Percentiles rank a stretch among this genome's conserved stretches.
These are phyloP conservation scores for Hirtodrosophila trivittata DNA, from an alignment of 2,888 invertebrate species.

Conservation along the genomic window DNA sequence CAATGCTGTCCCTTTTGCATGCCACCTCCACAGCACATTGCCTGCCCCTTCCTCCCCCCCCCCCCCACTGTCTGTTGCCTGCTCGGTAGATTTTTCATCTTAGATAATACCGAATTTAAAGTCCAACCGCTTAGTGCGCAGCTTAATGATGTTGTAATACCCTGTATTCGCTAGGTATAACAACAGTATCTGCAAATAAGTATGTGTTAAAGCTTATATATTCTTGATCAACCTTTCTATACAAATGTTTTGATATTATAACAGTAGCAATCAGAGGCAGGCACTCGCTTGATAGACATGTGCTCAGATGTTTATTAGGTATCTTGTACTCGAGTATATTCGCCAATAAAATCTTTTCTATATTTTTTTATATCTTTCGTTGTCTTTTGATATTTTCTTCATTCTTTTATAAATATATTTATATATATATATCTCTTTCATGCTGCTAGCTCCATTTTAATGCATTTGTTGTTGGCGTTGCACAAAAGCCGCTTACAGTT, in stretches of 20 bases:
- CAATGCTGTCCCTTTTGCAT: conserved; percentile 26
- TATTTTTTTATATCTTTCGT: conserved; percentile 5
- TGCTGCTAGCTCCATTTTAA: conserved; percentile 4
- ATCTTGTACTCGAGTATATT: no score
- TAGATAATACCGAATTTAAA: conserved; percentile 55
- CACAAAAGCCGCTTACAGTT: conserved; percentile 68
- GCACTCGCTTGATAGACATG: no score
- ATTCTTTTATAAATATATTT: conserved; percentile 7
- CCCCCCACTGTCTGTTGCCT: not conserved
- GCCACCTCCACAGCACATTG: not conserved
- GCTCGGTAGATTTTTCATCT: conserved; percentile 62
- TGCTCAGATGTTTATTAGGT: no score
- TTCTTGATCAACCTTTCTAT: no score
- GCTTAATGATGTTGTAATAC: conserved; percentile 11
- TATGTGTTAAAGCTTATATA: no score
- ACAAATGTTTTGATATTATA: no score
- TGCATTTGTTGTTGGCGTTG: conserved; percentile 40
- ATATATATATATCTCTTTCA: not conserved
- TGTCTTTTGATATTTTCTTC: conserved; percentile 4
- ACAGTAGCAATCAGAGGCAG: no score
- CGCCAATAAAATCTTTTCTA: not conserved
- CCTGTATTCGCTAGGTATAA: not conserved
- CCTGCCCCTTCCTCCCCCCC: not conserved
- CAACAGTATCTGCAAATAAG: no score
- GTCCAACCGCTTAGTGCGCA: conserved; percentile 22